These are phyloP conservation scores for Masticophis lateralis DNA, from an alignment of 2,797 vertebrate genomes.

Conservation along the genomic window DNA sequence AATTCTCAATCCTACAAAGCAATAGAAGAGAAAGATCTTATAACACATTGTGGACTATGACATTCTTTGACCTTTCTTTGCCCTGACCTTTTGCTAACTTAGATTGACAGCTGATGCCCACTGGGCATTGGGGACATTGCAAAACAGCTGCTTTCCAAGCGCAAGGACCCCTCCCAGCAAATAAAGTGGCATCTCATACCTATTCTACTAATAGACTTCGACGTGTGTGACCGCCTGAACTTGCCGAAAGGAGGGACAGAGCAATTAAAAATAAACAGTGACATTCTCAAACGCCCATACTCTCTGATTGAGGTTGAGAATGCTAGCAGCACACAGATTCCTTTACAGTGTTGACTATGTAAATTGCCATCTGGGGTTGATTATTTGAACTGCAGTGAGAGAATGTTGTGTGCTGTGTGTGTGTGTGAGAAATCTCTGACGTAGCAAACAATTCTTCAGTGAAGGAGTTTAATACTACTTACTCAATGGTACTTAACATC, in stretches of 20 bases:
- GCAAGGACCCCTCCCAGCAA: constrained; percentile 60
- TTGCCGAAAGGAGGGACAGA: constrained; percentile 63
- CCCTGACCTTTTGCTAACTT: constrained; percentile 55
- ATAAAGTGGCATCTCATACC: constrained; percentile 65
- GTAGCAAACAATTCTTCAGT: constrained; percentile 57
- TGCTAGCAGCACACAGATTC: constrained; percentile 62
- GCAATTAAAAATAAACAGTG: constrained; percentile 76
- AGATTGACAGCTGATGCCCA: constrained; percentile 66
- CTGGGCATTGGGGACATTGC: constrained; percentile 60
- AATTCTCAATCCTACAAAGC: constrained; percentile 51
- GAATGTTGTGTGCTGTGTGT: constrained; percentile 37
- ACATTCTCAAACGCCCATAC: constrained; percentile 63
- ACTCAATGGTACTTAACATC: constrained; percentile 47
- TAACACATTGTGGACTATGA: constrained; percentile 54
- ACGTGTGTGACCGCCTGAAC: constrained; percentile 75
- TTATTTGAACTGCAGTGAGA: constrained; percentile 63
- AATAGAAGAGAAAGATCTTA: constrained; percentile 60
- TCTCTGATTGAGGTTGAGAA: constrained; percentile 66
- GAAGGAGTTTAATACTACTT: constrained; percentile 45
- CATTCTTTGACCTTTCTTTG: constrained; percentile 62
- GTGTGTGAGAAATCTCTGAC: constrained; percentile 58
- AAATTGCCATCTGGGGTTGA: constrained; percentile 72
- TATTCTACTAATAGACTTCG: constrained; percentile 67
- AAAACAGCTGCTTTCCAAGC: constrained; percentile 58
- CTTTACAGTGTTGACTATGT: constrained; percentile 64